These are phyloP conservation scores for Diadumene lineata DNA, from an alignment of 92 coral and sea anemone species.

Conservation along the genomic window DNA sequence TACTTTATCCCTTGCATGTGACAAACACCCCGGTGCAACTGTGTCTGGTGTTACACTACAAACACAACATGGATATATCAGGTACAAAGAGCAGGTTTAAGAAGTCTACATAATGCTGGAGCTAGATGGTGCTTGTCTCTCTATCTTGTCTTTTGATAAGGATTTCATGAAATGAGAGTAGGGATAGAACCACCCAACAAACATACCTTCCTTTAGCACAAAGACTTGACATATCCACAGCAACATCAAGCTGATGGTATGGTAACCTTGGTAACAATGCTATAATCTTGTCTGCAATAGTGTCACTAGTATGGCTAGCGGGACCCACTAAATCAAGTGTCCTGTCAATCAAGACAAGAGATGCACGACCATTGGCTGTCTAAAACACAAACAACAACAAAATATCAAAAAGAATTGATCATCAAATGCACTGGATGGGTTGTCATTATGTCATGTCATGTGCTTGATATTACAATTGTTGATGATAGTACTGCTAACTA, in stretches of 20 bases:
- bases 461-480: too few relatives aligned
- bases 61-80: neutral
- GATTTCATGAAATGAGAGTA: too few relatives aligned
- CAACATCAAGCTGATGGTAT: slow-evolving; percentile 77
- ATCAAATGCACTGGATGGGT: too few relatives aligned
- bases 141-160: too few relatives aligned
- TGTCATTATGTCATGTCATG: too few relatives aligned
- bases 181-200: too few relatives aligned
- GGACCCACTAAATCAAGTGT: slow-evolving; percentile 92
- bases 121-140: too few relatives aligned
- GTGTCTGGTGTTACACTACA: slow-evolving; percentile 72
- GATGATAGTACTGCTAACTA: too few relatives aligned
- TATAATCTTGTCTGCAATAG: slow-evolving; percentile 82
- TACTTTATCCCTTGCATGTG: slow-evolving; percentile 73
- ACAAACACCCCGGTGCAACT: slow-evolving; percentile 91
- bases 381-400: slow-evolving; percentile 17
- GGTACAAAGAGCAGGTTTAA: too few relatives aligned
- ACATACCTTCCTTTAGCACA: slow-evolving; percentile 80
- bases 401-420: too few relatives aligned
- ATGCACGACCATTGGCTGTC: slow-evolving; percentile 75
- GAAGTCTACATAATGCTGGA: too few relatives aligned
- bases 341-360: slow-evolving; percentile 90
- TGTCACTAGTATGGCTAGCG: slow-evolving; percentile 63
- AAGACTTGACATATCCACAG: slow-evolving; percentile 81
- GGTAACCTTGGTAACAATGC: slow-evolving; percentile 88